A percentile compares a stretch with the other conserved stretches of the same genome.
Evolutionary conservation across 2,113 vertebrate genomes (phyloP).

Genomic region (Rissa tridactyla): DNA sequence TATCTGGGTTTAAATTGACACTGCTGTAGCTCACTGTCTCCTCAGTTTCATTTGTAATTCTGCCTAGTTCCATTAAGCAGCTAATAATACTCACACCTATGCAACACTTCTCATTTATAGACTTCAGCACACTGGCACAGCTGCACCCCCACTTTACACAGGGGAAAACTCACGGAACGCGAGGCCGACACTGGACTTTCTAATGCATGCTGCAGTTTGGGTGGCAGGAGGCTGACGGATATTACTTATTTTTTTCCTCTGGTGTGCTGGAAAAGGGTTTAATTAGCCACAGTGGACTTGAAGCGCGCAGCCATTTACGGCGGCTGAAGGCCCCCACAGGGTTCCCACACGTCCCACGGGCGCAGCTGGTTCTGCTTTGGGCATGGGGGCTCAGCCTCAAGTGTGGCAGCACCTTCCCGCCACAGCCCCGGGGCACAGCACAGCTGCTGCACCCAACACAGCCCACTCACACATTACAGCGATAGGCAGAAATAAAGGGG

Average conservation of each 20-base stretch:
- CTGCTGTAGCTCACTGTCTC: not conserved
- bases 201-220: not conserved
- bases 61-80: slow-evolving; percentile 12
- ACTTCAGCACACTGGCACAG: not conserved
- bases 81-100: slow-evolving; percentile 14
- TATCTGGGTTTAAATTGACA: not conserved
- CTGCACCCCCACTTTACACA: not conserved
- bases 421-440: not conserved
- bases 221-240: slow-evolving; percentile 11
- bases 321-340: not conserved
- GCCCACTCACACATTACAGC: not conserved
- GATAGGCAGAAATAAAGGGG: not conserved
- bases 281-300: not conserved
- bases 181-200: not conserved
- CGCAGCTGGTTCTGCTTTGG: not conserved
- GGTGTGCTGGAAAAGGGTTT: slow-evolving; percentile 19
- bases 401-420: not conserved
- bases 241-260: not conserved
- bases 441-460: not conserved
- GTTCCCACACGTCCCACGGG: not conserved
- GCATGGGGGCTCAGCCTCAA: not conserved
- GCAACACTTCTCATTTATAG: not conserved
- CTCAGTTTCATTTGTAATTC: not conserved
- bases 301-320: not conserved
- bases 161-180: not conserved